Evolutionary conservation across 2,888 invertebrate genomes (phyloP).

Genomic region (Tupiocoris notatus): DNA sequence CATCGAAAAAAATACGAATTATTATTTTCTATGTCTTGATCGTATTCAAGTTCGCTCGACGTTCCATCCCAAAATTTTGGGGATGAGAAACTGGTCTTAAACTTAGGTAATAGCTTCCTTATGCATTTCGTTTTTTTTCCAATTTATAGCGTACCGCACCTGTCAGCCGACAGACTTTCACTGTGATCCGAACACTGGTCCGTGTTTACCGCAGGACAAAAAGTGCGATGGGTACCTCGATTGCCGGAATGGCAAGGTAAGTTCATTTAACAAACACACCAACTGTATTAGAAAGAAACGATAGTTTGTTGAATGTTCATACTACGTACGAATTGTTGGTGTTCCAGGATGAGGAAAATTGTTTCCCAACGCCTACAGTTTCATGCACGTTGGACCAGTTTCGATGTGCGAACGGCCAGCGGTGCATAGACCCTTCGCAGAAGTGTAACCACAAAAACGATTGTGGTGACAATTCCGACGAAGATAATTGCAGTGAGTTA

Average conservation of each 20-base stretch:
- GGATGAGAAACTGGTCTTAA: no score
- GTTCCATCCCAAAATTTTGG: no score
- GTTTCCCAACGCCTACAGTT: slow-evolving; percentile 57
- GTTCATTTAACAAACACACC: not conserved
- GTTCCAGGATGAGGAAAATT: slow-evolving; percentile 72
- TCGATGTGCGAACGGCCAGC: slow-evolving; percentile 70
- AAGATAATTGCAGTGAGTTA: slow-evolving; percentile 80
- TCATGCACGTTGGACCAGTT: slow-evolving; percentile 80
- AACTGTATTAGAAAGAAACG: not conserved
- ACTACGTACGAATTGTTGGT: not conserved
- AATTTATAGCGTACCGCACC: slow-evolving; percentile 74
- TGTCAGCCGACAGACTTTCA: slow-evolving; percentile 81
- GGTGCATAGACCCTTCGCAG: slow-evolving; percentile 73
- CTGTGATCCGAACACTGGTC: slow-evolving; percentile 66
- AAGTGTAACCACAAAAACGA: slow-evolving; percentile 89
- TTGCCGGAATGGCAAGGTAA: slow-evolving; percentile 67
- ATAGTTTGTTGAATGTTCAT: not conserved
- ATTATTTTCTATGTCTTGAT: no score
- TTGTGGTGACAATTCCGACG: slow-evolving; percentile 88
- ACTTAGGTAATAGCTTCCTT: no score
- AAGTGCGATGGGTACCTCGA: slow-evolving; percentile 89
- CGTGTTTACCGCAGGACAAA: slow-evolving; percentile 84
- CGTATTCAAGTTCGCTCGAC: no score
- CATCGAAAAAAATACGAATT: no score
- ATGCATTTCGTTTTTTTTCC: no score